Base-by-base conservation (phyloP, 1,140 invertebrate species). In the Mesaphorura yosii region DNA sequence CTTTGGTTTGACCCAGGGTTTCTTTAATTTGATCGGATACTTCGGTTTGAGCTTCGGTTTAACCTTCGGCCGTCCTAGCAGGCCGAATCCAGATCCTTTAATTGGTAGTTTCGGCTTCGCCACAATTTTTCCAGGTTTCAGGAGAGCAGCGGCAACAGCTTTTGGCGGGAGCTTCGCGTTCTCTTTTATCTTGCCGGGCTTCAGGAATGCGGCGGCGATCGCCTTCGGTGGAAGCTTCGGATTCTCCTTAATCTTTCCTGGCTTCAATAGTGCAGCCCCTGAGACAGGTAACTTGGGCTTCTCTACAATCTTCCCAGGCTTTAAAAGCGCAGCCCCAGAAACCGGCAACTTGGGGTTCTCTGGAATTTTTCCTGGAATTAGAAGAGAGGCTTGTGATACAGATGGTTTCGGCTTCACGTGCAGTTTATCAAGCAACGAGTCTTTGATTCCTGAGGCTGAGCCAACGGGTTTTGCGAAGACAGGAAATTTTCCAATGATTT, bases 41-140 rank as follows among this genome's bases (percentile, higher is more conserved):
- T n/a, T n/a, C n/a, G n/a, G n/a, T n/a, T n/a, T n/a, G n/a, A n/a
- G n/a, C 42, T 31, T 54, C 15, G 49, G 29, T 53, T 47, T 45
- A 3, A 46, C 20, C 27, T 57, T 57, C 2, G 27, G 20, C 45
- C 29, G 25, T 44, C 49, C 7, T 17, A 25, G 15, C 15, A 41
- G 31, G 19, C 26, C 7, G 25, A 49, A 26, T 48, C 48, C 48
- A 50, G 17, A 27, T 15, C 28, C 26, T 26, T 47, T 53, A 3
- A 31, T 23, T 12, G 52, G 52, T 20, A 23, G 31, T 40, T 27
- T 48, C 26, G 34, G 52, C 23, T 39, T 50, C 12, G 20, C 31
- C 40, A 42, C 44, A 27, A 51, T 41, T 26, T 44, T 41, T 4
- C 15, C 10, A 23, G 48, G 48, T 50, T 50, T 50, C 6, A 5